Conservation (phyloP, 2,113 vertebrate species). For the Sorex araneus region DNA sequence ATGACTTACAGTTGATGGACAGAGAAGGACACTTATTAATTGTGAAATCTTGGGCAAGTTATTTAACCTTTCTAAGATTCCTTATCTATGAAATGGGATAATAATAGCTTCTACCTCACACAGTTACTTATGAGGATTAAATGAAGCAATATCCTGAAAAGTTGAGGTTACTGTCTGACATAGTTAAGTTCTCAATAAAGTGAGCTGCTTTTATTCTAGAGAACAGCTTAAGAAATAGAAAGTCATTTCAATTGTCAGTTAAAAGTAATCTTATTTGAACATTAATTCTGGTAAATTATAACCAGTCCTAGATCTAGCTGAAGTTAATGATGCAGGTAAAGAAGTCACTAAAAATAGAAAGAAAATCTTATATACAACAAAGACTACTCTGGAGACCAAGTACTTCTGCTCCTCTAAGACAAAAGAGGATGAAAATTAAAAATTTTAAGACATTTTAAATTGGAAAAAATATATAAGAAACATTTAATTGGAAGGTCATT, state of each 20-base stretch:
- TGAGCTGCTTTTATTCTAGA: slow-evolving; percentile 23
- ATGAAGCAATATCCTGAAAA: slow-evolving; percentile 19
- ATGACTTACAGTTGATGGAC: slow-evolving; percentile 64
- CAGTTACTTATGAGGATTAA: slow-evolving; percentile 43
- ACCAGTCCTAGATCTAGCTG: not conserved
- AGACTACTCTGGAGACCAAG: not conserved
- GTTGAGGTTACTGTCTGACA: slow-evolving; percentile 15
- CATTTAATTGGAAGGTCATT: slow-evolving; percentile 35
- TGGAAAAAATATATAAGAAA: not conserved
- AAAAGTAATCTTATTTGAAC: slow-evolving; percentile 47
- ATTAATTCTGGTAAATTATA: slow-evolving; percentile 46
- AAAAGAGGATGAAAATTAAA: not conserved
- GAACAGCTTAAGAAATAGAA: slow-evolving; percentile 54
- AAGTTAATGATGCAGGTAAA: slow-evolving; percentile 18
- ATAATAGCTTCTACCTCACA: slow-evolving; percentile 57
- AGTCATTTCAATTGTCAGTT: slow-evolving; percentile 14
- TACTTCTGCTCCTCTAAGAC: slow-evolving; percentile 24
- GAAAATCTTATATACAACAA: slow-evolving; percentile 4
- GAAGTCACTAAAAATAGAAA: slow-evolving; percentile 30
- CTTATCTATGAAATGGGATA: slow-evolving; percentile 75
- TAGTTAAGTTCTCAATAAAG: slow-evolving; percentile 33
- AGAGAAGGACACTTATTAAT: slow-evolving; percentile 76
- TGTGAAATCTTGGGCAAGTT: slow-evolving; percentile 60
- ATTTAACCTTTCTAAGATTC: slow-evolving; percentile 67
- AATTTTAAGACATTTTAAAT: slow-evolving; percentile 13